phyloP scores from a whole-genome alignment of 1,140 invertebrate genomes.

The Drosophila gunungcola region DNA sequence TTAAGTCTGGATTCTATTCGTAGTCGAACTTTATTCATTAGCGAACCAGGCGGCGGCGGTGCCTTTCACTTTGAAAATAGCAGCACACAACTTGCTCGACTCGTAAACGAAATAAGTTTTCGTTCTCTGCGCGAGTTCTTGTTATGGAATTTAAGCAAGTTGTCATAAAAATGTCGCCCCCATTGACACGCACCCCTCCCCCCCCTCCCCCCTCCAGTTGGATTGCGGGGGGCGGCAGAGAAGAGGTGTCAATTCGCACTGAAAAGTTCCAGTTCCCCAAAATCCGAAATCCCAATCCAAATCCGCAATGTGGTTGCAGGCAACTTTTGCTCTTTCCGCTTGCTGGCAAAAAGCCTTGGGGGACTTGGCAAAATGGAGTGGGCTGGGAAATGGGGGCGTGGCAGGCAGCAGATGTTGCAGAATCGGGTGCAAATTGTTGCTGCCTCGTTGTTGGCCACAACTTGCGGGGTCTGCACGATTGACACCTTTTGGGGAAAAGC shows the following conservation, averaged over 20 bases:
- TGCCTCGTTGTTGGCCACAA: conserved; percentile 56
- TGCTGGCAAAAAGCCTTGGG: conserved; percentile 31
- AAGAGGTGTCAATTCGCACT: conserved; percentile 56
- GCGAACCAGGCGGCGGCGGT: conserved; percentile 29
- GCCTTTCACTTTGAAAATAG: conserved; percentile 22
- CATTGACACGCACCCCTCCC: conserved; percentile 31
- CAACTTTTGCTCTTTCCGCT: conserved; percentile 80
- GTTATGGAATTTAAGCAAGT: conserved; percentile 80
- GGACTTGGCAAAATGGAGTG: too few relatives aligned
- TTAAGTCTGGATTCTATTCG: conserved; percentile 34
- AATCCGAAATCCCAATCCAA: conserved; percentile 48
- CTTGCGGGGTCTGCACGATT: conserved; percentile 71
- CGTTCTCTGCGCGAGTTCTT: conserved; percentile 47
- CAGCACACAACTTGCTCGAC: conserved; percentile 40
- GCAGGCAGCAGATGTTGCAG: conserved; percentile 39
- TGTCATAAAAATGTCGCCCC: conserved; percentile 80
- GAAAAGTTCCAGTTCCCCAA: conserved; percentile 65
- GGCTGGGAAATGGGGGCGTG: neutral
- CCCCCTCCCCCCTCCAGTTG: neutral
- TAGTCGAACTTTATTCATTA: conserved; percentile 78
- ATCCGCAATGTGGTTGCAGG: conserved; percentile 59
- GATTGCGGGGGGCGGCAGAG: neutral
- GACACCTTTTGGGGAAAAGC: conserved; percentile 69
- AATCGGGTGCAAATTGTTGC: conserved; percentile 46
- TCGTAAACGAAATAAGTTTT: conserved; percentile 74